A percentile compares a stretch with the other conserved stretches of the same genome.
These are phyloP conservation scores for Hipparchia sbordonii DNA, from an alignment of 2,888 invertebrate genomes.

Conservation along the genomic window DNA sequence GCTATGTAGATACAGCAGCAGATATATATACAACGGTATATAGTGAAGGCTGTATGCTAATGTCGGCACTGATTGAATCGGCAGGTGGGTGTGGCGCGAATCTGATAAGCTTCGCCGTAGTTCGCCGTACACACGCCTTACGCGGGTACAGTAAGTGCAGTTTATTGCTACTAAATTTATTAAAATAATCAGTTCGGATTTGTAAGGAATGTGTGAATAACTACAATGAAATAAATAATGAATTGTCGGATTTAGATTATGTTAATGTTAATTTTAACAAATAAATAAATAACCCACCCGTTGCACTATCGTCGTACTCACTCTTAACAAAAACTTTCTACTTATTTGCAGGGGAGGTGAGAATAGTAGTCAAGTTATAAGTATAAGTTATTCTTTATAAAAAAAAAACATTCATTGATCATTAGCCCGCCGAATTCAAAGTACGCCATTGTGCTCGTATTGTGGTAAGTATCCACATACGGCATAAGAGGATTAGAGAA, in stretches of 20 bases:
- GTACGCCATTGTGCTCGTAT: slow-evolving; percentile 9
- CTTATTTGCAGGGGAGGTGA: background rate
- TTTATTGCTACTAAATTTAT: slow-evolving; percentile 11
- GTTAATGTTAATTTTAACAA: too few species aligned
- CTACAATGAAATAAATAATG: too few species aligned
- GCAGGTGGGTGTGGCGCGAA: slow-evolving; percentile 37
- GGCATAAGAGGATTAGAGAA: slow-evolving; percentile 29
- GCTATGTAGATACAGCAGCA: background rate
- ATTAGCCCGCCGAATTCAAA: background rate
- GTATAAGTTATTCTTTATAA: too few species aligned
- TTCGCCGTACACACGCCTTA: background rate
- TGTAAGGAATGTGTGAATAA: background rate
- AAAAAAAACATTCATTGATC: background rate
- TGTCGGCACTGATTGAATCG: slow-evolving; percentile 24
- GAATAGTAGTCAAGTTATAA: too few species aligned
- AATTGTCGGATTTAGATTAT: too few species aligned
- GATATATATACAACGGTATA: background rate
- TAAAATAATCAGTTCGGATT: background rate
- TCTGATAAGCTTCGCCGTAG: slow-evolving; percentile 25
- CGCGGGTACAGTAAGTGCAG: slow-evolving; percentile 26
- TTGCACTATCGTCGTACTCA: too few species aligned
- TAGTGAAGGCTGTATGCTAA: slow-evolving; percentile 27
- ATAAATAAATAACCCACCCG: too few species aligned
- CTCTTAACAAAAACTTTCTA: background rate
- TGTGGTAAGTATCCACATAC: slow-evolving; percentile 2